Percentiles rank a stretch among this genome's conserved stretches.
These are phyloP conservation scores for Flexamia atlantica DNA, from an alignment of 2,888 invertebrate genomes.

Conservation along the genomic window DNA sequence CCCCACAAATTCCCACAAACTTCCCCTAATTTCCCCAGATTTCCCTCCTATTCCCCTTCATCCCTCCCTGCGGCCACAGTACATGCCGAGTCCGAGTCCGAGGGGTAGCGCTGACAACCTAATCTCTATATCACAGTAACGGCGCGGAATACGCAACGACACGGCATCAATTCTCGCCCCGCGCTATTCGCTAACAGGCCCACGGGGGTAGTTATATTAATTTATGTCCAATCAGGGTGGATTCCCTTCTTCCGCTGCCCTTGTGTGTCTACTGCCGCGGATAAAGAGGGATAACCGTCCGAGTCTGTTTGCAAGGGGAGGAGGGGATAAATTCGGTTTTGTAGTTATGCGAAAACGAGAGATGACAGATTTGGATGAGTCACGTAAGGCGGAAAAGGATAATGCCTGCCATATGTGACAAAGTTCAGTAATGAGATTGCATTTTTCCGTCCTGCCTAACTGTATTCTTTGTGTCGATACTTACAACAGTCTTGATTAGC, in stretches of 20 bases:
- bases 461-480: too few species aligned
- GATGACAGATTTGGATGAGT: background rate
- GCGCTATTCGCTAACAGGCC: constrained; percentile 20
- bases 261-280: background rate
- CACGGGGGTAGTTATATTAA: constrained; percentile 25
- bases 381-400: background rate
- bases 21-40: background rate
- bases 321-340: background rate
- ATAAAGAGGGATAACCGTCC: background rate
- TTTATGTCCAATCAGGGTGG: constrained; percentile 27
- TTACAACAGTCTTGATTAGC: too few species aligned
- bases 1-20: background rate
- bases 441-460: too few species aligned
- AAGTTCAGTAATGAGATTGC: too few species aligned
- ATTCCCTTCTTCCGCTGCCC: background rate
- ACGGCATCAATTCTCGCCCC: background rate
- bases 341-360: background rate
- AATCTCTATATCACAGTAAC: constrained; percentile 10
- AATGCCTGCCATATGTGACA: too few species aligned
- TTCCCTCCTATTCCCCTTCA: too few species aligned
- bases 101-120: background rate
- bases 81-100: background rate
- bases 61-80: background rate
- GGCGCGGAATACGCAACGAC: constrained; percentile 18
- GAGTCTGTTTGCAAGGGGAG: background rate